phyloP scores from a whole-genome alignment of 2,888 invertebrate genomes.

The Platyscelio sp. region DNA sequence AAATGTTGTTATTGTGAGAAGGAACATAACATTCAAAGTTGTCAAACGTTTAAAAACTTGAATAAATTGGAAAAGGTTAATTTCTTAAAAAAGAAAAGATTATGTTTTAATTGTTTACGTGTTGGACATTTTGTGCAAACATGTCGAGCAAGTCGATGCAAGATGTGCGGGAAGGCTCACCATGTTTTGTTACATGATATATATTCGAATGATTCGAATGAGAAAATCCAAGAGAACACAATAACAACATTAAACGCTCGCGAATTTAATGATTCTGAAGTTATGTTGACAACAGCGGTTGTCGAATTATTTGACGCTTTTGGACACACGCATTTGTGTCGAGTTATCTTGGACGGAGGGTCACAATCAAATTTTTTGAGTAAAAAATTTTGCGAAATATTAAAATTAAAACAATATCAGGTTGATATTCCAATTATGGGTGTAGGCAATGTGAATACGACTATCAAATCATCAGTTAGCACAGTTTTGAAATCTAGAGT shows the following conservation, averaged over 20 bases:
- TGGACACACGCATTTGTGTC: slow-evolving; percentile 18
- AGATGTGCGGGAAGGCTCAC: slow-evolving; percentile 9
- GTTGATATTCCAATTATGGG: slow-evolving; percentile 9
- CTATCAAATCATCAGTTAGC: slow-evolving; percentile 22
- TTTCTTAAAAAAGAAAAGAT: neutral
- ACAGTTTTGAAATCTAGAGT: slow-evolving; percentile 41
- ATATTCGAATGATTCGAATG: neutral
- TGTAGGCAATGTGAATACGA: slow-evolving; percentile 22
- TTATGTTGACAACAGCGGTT: slow-evolving; percentile 44
- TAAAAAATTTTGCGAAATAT: neutral
- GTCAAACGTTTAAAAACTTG: slow-evolving; percentile 30
- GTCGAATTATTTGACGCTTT: slow-evolving; percentile 6
- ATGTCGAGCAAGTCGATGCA: slow-evolving; percentile 1
- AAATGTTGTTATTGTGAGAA: slow-evolving; percentile 12
- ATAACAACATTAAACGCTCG: slow-evolving; percentile 10
- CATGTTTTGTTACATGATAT: slow-evolving; percentile 17
- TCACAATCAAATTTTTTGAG: slow-evolving; percentile 43
- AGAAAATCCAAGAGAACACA: neutral
- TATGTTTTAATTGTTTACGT: slow-evolving; percentile 5
- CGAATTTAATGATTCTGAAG: neutral
- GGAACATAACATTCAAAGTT: slow-evolving; percentile 27
- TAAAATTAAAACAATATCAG: neutral
- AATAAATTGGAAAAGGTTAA: neutral
- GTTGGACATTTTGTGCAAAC: neutral
- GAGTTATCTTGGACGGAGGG: slow-evolving; percentile 28